A percentile compares a stretch with the other conserved stretches of the same genome.
Conservation (phyloP, 2,888 invertebrate species). For the Nebria brevicollis region DNA sequence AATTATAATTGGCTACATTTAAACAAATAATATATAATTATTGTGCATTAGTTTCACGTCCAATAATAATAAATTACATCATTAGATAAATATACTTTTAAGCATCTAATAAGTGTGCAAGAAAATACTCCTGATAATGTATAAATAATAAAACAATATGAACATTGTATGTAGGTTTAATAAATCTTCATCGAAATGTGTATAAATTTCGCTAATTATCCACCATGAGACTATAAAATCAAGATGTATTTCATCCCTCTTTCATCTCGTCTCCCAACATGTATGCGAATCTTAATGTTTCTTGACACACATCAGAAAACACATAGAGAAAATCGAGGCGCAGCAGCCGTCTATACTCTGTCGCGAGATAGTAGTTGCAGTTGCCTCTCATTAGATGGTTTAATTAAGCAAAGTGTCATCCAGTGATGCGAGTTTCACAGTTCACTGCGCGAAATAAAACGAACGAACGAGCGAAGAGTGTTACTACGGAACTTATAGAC, state of each 20-base stretch:
- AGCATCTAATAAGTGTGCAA: no score
- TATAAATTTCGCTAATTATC: constrained; percentile 37
- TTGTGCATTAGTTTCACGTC: no score
- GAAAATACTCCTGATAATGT: no score
- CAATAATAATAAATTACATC: no score
- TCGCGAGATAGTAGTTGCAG: background rate
- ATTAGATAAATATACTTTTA: no score
- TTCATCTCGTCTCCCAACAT: background rate
- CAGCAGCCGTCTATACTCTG: background rate
- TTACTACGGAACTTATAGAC: constrained; percentile 13
- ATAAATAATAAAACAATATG: background rate
- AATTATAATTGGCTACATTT: no score
- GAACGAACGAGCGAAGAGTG: constrained; percentile 20
- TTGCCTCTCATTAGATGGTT: constrained; percentile 40
- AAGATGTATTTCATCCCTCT: constrained; percentile 27
- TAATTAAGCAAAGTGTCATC: constrained; percentile 47
- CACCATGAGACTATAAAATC: constrained; percentile 35
- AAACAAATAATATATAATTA: no score
- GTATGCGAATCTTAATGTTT: background rate
- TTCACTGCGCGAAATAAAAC: constrained; percentile 42
- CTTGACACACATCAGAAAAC: background rate
- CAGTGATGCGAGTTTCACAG: constrained; percentile 29
- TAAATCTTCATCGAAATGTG: background rate
- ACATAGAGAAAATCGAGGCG: background rate
- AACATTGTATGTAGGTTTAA: background rate